Base-by-base conservation (phyloP, 1,140 invertebrate genomes). In the Sinonovacula constricta region DNA sequence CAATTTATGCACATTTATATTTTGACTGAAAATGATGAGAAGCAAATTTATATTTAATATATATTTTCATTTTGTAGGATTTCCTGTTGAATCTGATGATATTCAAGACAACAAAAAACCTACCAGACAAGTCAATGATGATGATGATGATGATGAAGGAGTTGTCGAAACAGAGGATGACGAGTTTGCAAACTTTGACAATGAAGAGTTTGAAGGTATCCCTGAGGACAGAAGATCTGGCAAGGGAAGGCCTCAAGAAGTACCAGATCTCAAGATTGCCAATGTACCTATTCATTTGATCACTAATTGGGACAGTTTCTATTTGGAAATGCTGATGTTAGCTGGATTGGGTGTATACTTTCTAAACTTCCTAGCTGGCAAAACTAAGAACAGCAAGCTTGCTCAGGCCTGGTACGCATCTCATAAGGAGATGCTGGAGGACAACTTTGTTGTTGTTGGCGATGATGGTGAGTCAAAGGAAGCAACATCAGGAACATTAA, bases 231-330 rank as follows among this genome's bases (percentile, higher is more conserved):
- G 70, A 51, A 66, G 74, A 0, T 83, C 90, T 24, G 89, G 91
- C 30, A 85, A 86, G 82, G 72, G 71, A 65, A 90, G 89, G 87
- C 81, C 85, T 66, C 81, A 91, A 49, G 95, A 95, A 85, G 94
- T 94, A n/a, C 93, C 93, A 56, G 96, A 96, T 89, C 94, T 98
- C 54, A 97, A 96, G 75, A 97, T 98, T 83, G 95, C 96, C 12
- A 96, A 97, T 91, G 96, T 98, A 66, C 97, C 97, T 31, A 91
- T 96, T 60, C 96, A 96, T 91, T 92, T 97, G 36, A 93, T 95
- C 14, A 95, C 95, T 0, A 96, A 97, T 88, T 99, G 98, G 98
- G 97, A 99, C 83, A 97, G 96, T 77, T 99, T 98, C 91, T 98
- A 98, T 92, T 91, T 99, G 81, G 98, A 99, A 91, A 96, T 98